Conservation (phyloP, 1,140 invertebrate species). For the Drosophila dunni region DNA sequence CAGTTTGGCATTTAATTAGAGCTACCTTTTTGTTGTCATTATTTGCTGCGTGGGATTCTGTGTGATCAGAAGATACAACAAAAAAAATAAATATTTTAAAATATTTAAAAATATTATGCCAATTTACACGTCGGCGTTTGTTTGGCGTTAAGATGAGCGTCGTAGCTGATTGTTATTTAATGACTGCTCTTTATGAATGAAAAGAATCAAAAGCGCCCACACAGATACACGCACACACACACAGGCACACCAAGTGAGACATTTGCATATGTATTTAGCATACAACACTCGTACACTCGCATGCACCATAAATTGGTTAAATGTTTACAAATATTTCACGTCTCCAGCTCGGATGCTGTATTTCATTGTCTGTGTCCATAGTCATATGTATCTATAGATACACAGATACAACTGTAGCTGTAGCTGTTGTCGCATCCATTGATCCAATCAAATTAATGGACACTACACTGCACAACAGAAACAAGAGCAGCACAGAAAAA, state of each 20-base stretch:
- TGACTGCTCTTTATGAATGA: slow-evolving; percentile 77
- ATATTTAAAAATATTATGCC: slow-evolving; percentile 58
- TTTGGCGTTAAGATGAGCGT: slow-evolving; percentile 75
- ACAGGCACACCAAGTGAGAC: slow-evolving; percentile 10
- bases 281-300: slow-evolving; percentile 55
- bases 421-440: slow-evolving; percentile 72
- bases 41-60: not conserved
- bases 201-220: slow-evolving; percentile 49
- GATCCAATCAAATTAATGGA: slow-evolving; percentile 79
- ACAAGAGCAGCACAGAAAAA: slow-evolving; percentile 46
- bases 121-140: slow-evolving; percentile 78
- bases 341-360: not conserved
- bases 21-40: slow-evolving; percentile 58
- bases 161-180: slow-evolving; percentile 78
- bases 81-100: not conserved
- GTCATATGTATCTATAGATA: slow-evolving; percentile 10
- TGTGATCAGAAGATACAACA: too few species aligned
- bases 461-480: slow-evolving; percentile 61
- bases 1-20: slow-evolving; percentile 72
- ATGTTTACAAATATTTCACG: slow-evolving; percentile 82
- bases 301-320: slow-evolving; percentile 73
- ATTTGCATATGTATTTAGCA: slow-evolving; percentile 44
- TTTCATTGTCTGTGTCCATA: slow-evolving; percentile 25
- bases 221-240: slow-evolving; percentile 22
- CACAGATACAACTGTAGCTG: slow-evolving; percentile 33